Conservation (phyloP, 2,113 vertebrate genomes). For the Mustelus asterias region DNA sequence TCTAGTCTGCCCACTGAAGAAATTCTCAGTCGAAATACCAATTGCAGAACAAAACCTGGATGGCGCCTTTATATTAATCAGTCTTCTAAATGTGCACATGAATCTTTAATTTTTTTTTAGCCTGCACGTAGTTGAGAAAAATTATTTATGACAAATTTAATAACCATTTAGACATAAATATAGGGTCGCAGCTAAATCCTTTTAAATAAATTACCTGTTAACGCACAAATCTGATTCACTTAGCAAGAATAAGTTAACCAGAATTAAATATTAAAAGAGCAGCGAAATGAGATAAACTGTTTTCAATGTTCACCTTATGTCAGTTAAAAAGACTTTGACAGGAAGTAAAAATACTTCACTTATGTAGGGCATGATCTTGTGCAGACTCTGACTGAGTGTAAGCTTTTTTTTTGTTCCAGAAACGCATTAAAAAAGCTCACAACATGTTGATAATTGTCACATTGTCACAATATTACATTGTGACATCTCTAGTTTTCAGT, state of each 20-base stretch:
- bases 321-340: neutral
- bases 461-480: neutral
- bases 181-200: neutral
- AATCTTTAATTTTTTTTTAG: neutral
- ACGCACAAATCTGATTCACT: neutral
- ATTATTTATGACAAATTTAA: conserved; percentile 17
- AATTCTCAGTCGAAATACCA: neutral
- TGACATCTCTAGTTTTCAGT: neutral
- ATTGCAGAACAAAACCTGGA: neutral
- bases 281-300: neutral
- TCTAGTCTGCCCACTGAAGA: neutral
- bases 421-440: neutral
- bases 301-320: neutral
- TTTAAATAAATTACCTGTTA: conserved; percentile 21
- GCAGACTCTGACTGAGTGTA: neutral
- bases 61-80: neutral
- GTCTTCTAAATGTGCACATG: neutral
- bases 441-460: conserved; percentile 22
- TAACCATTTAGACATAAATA: conserved; percentile 2
- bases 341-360: neutral
- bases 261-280: conserved; percentile 13
- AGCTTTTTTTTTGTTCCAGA: neutral
- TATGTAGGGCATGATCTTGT: neutral
- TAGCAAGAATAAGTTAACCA: conserved; percentile 23
- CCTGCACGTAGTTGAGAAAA: neutral